Base-by-base conservation (phyloP, 2,888 invertebrate genomes). In the Pseudolycoriella hygida region DNA sequence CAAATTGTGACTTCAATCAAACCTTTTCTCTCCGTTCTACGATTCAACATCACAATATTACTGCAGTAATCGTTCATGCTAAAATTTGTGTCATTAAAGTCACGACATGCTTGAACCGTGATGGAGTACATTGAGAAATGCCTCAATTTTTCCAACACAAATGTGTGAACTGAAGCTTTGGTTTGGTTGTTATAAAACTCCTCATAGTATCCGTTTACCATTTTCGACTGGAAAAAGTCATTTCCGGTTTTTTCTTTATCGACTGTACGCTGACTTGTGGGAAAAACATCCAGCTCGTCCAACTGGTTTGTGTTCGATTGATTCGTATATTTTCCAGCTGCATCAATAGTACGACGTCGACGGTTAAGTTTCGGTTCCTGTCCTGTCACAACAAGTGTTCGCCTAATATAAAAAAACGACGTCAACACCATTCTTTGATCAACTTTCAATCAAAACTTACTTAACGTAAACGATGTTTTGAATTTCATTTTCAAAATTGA, bases 101-200 rank as follows among this genome's bases (percentile, higher is more conserved):
- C 71, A n/a, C 87, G 75, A 55, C 89, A 90, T 3, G 86, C 88
- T 61, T 74, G 73, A 42, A 90, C 74, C 51, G 69, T 72, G 46
- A 89, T 76, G 15, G 76, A 74, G 64, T 90, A 89, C 53, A 72
- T 69, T 1, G 84, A 77, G 62, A 76, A 89, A 66, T 90, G 89
- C 8, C 75, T 77, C 53, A 90, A 67, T 31, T 74, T 67, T 37
- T 58, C 62, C 50, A 84, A 71, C 8, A 71, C 69, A 54, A 74
- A 67, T 43, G 69, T 66, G 1, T 25, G 25, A 25, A 60, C 67
- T 52, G 54, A 51, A 1, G 55, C 55, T 10, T 56, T 56, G 53
- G 53, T 56, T 44, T 60, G 62, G 2, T 49, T 49, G 12, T 50
- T 50, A 1, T 53, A 50, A 34, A 56, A 46, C 3, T 52, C 46